These are phyloP conservation scores for Bicyclus anynana DNA, from an alignment of 1,140 invertebrate genomes.

Conservation along the genomic window DNA sequence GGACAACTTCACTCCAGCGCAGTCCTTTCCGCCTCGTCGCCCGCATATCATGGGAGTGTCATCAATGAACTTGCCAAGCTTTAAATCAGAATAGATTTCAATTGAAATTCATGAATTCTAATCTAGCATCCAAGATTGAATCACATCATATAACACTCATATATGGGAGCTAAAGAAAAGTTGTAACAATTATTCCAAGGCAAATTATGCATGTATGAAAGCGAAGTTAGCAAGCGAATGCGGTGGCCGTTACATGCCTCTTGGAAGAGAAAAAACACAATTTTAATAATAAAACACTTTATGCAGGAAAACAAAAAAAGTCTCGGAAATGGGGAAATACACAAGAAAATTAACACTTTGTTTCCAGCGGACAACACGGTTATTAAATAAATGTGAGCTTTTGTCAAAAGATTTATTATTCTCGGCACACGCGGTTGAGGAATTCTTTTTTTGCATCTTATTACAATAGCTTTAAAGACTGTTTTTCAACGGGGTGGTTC, in stretches of 20 bases:
- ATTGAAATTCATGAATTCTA: too few species aligned
- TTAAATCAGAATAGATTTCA: too few species aligned
- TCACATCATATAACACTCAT: too few species aligned
- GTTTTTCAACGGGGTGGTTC: background rate
- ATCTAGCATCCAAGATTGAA: too few species aligned
- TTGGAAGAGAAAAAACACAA: background rate
- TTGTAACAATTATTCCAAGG: too few species aligned
- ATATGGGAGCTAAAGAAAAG: too few species aligned
- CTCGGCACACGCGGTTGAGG: background rate
- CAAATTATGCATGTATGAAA: too few species aligned
- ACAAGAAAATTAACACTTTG: conserved; percentile 21
- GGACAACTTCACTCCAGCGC: too few species aligned
- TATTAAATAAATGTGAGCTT: conserved; percentile 22
- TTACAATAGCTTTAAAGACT: background rate
- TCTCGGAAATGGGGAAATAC: conserved; percentile 12
- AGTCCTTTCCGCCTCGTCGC: too few species aligned
- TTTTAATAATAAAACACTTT: background rate
- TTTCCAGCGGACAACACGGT: conserved; percentile 14
- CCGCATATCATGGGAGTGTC: too few species aligned
- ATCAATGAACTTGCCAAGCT: too few species aligned
- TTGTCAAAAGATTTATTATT: conserved; percentile 22
- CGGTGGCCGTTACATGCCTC: background rate
- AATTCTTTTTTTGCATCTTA: background rate
- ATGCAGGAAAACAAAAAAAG: conserved; percentile 6
- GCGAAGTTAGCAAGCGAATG: too few species aligned